Evolutionary conservation across 2,113 vertebrate species (phyloP).

Genomic region (Heteronetta atricapilla): DNA sequence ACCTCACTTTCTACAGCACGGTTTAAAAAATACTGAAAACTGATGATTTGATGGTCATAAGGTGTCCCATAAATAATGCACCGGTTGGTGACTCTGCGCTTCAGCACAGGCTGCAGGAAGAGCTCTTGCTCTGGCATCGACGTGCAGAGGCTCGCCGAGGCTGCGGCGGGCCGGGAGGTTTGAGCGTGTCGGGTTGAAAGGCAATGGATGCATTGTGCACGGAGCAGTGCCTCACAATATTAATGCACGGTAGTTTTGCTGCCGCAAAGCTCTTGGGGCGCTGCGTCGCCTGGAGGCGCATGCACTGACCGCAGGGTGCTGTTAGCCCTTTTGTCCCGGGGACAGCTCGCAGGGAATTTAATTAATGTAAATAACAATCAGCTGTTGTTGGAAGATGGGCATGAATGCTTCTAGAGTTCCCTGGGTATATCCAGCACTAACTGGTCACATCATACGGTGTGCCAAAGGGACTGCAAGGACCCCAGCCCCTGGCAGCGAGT

Average conservation of each 20-base stretch:
- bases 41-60: neutral
- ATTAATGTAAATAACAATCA: neutral
- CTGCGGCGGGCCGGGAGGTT: rapidly evolving
- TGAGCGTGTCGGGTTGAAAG: neutral
- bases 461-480: neutral
- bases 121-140: neutral
- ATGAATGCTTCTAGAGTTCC: rapidly evolving
- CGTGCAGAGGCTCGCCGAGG: neutral
- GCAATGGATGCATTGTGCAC: neutral
- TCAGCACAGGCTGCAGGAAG: neutral
- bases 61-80: slow-evolving; percentile 31
- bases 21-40: neutral
- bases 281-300: rapidly evolving
- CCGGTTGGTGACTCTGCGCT: neutral
- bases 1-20: neutral
- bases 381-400: rapidly evolving
- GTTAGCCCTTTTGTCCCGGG: neutral
- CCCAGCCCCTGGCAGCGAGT: neutral
- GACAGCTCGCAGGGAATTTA: neutral
- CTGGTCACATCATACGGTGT: rapidly evolving
- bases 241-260: neutral
- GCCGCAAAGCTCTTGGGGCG: neutral
- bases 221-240: neutral
- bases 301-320: neutral
- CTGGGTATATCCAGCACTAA: rapidly evolving